Conservation (phyloP, 2,113 vertebrate genomes). For the Phyllostomus hastatus region DNA sequence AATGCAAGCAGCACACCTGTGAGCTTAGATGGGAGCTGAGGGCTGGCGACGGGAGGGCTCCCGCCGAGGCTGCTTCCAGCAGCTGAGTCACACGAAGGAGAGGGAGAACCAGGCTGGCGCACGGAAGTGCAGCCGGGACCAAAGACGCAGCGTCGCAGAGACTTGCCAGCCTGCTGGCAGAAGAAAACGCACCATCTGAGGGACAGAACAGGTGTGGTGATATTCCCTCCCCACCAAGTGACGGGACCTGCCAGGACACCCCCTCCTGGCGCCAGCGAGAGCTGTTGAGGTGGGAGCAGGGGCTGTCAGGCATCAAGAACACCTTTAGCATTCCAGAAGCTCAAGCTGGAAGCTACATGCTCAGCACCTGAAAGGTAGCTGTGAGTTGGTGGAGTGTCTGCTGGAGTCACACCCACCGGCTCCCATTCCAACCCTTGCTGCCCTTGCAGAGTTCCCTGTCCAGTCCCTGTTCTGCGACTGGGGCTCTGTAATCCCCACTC, state of each 20-base stretch:
- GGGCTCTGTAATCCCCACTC: neutral
- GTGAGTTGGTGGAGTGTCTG: neutral
- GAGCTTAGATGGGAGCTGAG: too few relatives aligned
- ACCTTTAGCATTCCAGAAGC: neutral
- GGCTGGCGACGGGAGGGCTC: neutral
- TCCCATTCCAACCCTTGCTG: neutral
- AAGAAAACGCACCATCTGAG: neutral
- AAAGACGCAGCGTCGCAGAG: neutral
- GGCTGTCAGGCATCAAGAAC: neutral
- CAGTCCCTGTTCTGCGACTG: neutral
- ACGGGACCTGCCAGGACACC: neutral
- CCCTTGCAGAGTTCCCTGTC: neutral
- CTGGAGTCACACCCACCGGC: accelerated
- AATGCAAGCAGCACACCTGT: neutral
- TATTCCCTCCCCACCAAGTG: neutral
- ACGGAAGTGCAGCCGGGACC: neutral
- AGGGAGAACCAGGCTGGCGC: neutral
- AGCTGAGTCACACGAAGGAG: neutral
- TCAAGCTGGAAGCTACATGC: neutral
- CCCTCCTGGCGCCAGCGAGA: neutral
- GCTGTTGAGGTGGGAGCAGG: too few relatives aligned
- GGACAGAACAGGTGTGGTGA: neutral
- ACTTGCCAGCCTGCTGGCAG: neutral
- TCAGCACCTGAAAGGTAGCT: neutral
- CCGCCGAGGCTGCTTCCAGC: accelerated